Percentiles rank a stretch among this genome's conserved stretches.
Evolutionary conservation across 2,113 vertebrate species (phyloP).

Genomic region (Chamaetylas fuelleborni): DNA sequence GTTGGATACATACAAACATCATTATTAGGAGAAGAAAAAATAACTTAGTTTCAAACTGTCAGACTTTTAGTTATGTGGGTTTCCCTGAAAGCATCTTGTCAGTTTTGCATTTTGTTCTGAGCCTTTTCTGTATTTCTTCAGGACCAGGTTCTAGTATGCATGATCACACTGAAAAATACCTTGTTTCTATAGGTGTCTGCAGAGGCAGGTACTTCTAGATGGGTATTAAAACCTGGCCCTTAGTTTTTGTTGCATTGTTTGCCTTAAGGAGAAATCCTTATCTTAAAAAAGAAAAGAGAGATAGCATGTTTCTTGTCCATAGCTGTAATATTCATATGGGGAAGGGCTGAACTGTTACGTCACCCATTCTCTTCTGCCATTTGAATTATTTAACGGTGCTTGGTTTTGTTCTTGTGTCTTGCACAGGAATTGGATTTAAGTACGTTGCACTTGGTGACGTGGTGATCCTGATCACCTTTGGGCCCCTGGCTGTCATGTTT

Average conservation of each 20-base stretch:
- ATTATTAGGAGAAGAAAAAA: not conserved
- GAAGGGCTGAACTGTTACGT: not conserved
- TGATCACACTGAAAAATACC: not conserved
- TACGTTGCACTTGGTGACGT: conserved; percentile 95
- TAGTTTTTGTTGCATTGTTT: not conserved
- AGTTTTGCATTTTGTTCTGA: not conserved
- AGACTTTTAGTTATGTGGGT: not conserved
- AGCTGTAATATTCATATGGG: not conserved
- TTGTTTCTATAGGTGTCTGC: not conserved
- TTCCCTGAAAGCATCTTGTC: not conserved
- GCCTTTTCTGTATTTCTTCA: not conserved
- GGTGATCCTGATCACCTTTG: conserved; percentile 97
- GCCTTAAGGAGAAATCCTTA: not conserved
- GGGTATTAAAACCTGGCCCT: not conserved
- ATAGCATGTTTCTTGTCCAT: rapidly evolving
- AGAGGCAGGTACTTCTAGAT: not conserved
- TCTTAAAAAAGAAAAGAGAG: not conserved
- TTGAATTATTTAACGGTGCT: not conserved
- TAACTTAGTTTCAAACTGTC: not conserved
- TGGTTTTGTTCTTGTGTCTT: conserved; percentile 38
- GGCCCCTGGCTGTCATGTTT: conserved; percentile 95
- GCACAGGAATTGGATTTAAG: conserved; percentile 92
- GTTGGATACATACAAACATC: not conserved
- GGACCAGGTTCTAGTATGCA: not conserved
- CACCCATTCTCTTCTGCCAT: not conserved